phyloP scores from a whole-genome alignment of 1,140 invertebrate species.

The Diachasmimorpha longicaudata region DNA sequence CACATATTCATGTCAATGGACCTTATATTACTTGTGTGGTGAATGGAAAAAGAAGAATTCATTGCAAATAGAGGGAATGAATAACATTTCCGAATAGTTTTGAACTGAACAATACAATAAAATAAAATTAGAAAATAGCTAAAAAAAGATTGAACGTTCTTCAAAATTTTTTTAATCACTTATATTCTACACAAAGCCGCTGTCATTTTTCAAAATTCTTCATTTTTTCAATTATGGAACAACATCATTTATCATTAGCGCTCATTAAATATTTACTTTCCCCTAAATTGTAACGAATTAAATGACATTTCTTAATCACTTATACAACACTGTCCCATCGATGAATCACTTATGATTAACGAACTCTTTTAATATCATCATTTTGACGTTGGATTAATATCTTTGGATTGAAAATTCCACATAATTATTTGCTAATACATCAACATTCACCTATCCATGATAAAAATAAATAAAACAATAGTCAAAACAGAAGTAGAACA shows the following conservation, averaged over 20 bases:
- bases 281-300: background rate
- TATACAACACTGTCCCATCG: no score
- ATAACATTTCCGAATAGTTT: no score
- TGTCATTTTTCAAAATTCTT: background rate
- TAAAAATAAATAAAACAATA: background rate
- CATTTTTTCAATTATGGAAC: background rate
- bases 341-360: no score
- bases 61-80: constrained; percentile 7
- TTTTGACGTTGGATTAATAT: no score
- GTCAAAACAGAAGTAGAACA: constrained; percentile 39
- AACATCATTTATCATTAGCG: background rate
- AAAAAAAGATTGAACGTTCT: no score
- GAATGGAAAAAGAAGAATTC: background rate
- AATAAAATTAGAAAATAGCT: background rate
- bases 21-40: constrained; percentile 32
- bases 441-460: background rate
- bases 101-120: background rate
- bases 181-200: background rate
- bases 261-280: background rate
- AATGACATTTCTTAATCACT: background rate
- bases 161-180: background rate
- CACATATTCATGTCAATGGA: constrained; percentile 47
- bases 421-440: background rate
- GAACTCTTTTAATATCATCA: no score
- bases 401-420: background rate